phyloP scores from a whole-genome alignment of 2,113 vertebrate species.

The Thomomys bottae region DNA sequence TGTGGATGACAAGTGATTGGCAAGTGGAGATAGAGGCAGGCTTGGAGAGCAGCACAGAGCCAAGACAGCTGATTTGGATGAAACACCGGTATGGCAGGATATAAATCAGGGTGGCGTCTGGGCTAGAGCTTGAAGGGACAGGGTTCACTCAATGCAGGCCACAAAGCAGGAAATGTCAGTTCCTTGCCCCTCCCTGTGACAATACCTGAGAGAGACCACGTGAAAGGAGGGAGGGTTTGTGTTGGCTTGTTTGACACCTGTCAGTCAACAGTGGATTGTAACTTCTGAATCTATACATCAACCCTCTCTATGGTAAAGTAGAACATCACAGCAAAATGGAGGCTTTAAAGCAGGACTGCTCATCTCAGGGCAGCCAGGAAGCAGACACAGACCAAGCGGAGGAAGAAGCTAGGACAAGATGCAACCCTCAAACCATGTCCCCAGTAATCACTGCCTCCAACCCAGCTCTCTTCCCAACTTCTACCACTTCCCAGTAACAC shows the following conservation, averaged over 20 bases:
- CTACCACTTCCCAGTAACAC: neutral
- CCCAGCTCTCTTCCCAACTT: accelerated
- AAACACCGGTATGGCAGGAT: neutral
- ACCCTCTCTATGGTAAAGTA: neutral
- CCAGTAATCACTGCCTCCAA: neutral
- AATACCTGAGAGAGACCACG: neutral
- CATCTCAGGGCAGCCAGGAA: neutral
- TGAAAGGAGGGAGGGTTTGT: neutral
- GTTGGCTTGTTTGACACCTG: neutral
- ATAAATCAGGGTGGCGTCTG: neutral
- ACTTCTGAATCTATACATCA: too few species aligned
- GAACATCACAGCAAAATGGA: neutral
- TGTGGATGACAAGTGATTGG: neutral
- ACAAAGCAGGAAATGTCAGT: neutral
- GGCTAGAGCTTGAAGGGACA: accelerated
- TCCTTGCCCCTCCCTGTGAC: neutral
- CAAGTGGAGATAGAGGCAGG: accelerated
- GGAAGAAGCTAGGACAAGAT: neutral
- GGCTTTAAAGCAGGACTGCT: neutral
- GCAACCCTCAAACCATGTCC: neutral
- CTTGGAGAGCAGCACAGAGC: neutral
- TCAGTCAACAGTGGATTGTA: neutral
- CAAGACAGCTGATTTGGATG: neutral
- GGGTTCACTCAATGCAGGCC: accelerated
- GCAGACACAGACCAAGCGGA: neutral